Conservation (phyloP, 2,888 invertebrate genomes). For the Rosalia funebris region DNA sequence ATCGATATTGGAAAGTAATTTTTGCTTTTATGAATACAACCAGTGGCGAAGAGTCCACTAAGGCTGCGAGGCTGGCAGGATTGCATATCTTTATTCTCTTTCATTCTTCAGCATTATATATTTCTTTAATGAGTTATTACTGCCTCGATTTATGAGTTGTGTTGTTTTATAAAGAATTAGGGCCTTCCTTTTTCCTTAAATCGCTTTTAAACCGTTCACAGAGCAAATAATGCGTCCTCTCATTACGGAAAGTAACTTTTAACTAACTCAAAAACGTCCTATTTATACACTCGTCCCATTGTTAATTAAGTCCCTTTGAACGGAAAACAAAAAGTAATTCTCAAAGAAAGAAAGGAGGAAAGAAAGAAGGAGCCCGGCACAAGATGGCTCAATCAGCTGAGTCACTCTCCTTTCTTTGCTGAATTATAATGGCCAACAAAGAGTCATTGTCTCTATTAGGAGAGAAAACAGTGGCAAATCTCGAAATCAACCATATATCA, state of each 20-base stretch:
- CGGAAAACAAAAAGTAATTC: conserved; percentile 23
- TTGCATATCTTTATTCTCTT: too few relatives aligned
- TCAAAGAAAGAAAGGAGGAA: conserved; percentile 27
- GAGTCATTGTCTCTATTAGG: conserved; percentile 42
- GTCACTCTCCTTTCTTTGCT: conserved; percentile 38
- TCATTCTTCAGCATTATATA: too few relatives aligned
- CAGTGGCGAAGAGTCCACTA: too few relatives aligned
- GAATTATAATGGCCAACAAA: conserved; percentile 38
- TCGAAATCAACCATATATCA: conserved; percentile 41
- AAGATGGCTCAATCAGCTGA: conserved; percentile 39
- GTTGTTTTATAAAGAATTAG: too few relatives aligned
- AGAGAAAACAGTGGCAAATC: conserved; percentile 44
- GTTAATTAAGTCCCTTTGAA: conserved; percentile 41
- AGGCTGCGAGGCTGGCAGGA: too few relatives aligned
- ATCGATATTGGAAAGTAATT: too few relatives aligned
- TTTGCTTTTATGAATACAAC: too few relatives aligned
- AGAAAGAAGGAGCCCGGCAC: conserved; percentile 34
- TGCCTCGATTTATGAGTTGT: too few relatives aligned
- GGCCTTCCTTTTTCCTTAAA: neutral
- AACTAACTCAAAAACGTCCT: conserved; percentile 11
- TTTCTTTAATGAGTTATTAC: too few relatives aligned
- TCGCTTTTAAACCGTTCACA: neutral
- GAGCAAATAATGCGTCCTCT: neutral
- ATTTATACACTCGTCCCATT: conserved; percentile 29
- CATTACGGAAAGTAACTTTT: conserved; percentile 8